Percentiles rank a stretch among this genome's conserved stretches.
These are phyloP conservation scores for Pomatorhinus ruficollis DNA, from an alignment of 2,113 vertebrate genomes.

Conservation along the genomic window DNA sequence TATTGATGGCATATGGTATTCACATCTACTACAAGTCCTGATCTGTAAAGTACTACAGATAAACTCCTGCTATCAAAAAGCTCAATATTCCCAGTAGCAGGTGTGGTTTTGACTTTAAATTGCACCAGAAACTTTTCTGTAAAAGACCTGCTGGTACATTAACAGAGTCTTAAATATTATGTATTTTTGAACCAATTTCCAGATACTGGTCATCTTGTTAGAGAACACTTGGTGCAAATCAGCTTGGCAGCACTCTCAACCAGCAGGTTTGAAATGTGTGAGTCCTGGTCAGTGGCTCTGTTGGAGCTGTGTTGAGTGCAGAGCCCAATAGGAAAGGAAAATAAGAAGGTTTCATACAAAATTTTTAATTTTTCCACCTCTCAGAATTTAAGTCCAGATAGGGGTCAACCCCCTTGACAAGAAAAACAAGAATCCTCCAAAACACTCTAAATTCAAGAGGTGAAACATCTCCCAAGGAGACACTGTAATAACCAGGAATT, in stretches of 20 bases:
- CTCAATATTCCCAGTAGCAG: neutral
- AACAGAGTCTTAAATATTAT: neutral
- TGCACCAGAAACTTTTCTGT: neutral
- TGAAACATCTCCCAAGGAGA: neutral
- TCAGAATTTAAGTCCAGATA: neutral
- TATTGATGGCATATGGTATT: rapidly evolving
- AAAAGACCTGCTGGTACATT: slow-evolving; percentile 22
- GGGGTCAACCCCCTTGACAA: neutral
- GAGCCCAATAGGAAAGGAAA: neutral
- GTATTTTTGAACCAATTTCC: neutral
- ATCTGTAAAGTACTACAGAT: neutral
- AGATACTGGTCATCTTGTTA: neutral
- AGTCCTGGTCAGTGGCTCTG: neutral
- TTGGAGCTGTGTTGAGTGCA: neutral
- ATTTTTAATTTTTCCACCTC: neutral
- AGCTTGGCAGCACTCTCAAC: neutral
- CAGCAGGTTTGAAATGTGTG: neutral
- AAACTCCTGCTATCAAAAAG: neutral
- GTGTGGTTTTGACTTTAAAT: neutral
- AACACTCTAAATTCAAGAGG: neutral
- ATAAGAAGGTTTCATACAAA: neutral
- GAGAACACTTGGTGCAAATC: neutral
- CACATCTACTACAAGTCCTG: neutral
- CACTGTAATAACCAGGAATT: neutral
- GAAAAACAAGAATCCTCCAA: neutral